Evolutionary conservation across 1,140 invertebrate species (phyloP), one percentile per base, ranked within the genome.

Genomic region (Lanistes nyassanus): DNA sequence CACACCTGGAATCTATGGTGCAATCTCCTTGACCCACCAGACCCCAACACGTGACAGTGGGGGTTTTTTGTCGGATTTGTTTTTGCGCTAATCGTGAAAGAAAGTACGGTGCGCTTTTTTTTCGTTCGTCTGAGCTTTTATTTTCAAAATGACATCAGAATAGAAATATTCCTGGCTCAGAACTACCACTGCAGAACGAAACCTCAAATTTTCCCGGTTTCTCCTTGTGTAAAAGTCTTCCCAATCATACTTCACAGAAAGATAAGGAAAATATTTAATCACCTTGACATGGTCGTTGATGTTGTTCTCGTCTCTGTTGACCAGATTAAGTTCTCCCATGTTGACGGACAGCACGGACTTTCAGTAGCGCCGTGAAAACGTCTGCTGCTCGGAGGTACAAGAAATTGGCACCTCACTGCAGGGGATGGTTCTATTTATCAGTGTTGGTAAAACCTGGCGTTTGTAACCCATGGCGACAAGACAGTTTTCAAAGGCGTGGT

Each of bases 281-380:
- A 81, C 77, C 79, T 75, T 75, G 1, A 81, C 31, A 56, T 81
- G 76, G 62, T 74, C 71, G 34, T 79, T 81, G 19, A 81, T 66
- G 29, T 76, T 71, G 68, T 79, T 81, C 3, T 77, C 77, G 66
- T 81, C 79, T 31, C 79, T 37, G 60, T 81, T 79, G 47, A 72
- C 67, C 60, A 81, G 31, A 65, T 79, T 75, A 6, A 81, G 5
- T 37, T 74, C 77, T 42, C 60, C 73, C 60, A 74, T 75, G 26
- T 60, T 73, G 55, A 2, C 21, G 34, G 19, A 16, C 21, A n/a
- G 19, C 26, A 3, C 2, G 23, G 62, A 65, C 42, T 9, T 6
- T 47, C 19, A 47, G 5, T 0, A 16, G 9, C 19, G 9, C 42
- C 42, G 9, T 47, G 42, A 47, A 13, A 16, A 47, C 42, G 9